These are phyloP conservation scores for Megalops atlanticus DNA, from an alignment of 2,113 vertebrate genomes.

Conservation along the genomic window DNA sequence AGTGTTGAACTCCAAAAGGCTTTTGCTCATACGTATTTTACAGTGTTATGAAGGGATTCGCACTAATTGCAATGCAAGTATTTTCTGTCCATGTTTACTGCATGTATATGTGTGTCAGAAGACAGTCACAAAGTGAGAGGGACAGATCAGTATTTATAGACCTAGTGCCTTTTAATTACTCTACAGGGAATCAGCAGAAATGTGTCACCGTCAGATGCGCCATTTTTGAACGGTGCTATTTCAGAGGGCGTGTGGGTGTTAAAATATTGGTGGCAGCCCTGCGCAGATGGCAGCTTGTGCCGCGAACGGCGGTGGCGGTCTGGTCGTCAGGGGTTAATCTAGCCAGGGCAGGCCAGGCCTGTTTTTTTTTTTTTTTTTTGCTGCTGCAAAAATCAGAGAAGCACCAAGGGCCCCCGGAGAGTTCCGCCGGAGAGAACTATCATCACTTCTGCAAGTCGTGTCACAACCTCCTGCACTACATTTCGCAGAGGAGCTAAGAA, in stretches of 20 bases:
- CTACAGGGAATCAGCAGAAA: not conserved
- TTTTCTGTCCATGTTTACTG: not conserved
- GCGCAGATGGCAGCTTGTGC: not conserved
- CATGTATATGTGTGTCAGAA: not conserved
- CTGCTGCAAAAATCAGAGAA: slow-evolving; percentile 15
- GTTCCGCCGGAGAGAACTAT: slow-evolving; percentile 31
- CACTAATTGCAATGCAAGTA: not conserved
- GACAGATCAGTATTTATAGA: not conserved
- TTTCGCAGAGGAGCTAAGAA: slow-evolving; percentile 31
- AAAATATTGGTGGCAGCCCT: not conserved
- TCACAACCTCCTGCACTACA: slow-evolving; percentile 41
- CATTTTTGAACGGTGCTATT: not conserved
- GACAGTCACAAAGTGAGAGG: not conserved
- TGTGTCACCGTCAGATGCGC: not conserved
- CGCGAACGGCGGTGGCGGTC: not conserved
- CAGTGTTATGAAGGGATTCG: too few species aligned
- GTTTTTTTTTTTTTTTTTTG: slow-evolving; percentile 23
- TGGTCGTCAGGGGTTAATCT: slow-evolving; percentile 5
- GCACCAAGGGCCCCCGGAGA: slow-evolving; percentile 9
- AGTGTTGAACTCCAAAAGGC: not conserved
- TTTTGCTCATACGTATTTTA: not conserved
- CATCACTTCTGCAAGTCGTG: slow-evolving; percentile 47
- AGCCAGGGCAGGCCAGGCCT: not conserved
- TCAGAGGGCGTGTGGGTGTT: not conserved
- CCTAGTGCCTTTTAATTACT: not conserved